Conservation (phyloP, 2,888 invertebrate species). For the Mesoligia furuncula region DNA sequence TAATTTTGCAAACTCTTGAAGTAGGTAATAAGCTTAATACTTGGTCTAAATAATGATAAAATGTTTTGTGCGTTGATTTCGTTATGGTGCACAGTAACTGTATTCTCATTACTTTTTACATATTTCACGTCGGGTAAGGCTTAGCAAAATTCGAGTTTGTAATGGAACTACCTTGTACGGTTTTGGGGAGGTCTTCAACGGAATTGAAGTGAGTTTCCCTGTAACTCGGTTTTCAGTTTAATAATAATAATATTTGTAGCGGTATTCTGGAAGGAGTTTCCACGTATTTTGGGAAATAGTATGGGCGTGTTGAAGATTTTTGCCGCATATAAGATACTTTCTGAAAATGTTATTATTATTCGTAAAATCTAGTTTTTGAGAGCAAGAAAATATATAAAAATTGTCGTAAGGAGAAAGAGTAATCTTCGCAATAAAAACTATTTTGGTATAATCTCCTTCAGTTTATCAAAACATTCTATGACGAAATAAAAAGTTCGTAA, state of each 20-base stretch:
- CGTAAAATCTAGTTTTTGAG: background rate
- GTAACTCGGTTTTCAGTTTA: slow-evolving; percentile 63
- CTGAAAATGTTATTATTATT: background rate
- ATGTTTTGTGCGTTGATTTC: slow-evolving; percentile 73
- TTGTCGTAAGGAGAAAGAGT: background rate
- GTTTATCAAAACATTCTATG: background rate
- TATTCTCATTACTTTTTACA: slow-evolving; percentile 74
- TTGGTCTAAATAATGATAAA: slow-evolving; percentile 73
- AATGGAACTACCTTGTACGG: slow-evolving; percentile 68
- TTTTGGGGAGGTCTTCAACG: slow-evolving; percentile 59
- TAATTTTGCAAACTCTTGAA: slow-evolving; percentile 62
- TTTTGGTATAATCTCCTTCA: background rate
- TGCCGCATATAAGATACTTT: background rate
- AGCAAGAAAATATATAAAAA: background rate
- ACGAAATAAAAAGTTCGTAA: slow-evolving; percentile 3
- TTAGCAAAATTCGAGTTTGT: slow-evolving; percentile 65
- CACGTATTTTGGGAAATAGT: slow-evolving; percentile 40
- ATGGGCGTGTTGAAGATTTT: slow-evolving; percentile 19
- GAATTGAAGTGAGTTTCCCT: slow-evolving; percentile 68
- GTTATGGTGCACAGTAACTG: slow-evolving; percentile 66
- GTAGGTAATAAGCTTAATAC: slow-evolving; percentile 70
- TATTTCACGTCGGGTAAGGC: slow-evolving; percentile 62
- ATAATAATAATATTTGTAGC: slow-evolving; percentile 66
- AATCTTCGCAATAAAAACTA: background rate
- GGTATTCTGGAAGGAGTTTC: slow-evolving; percentile 45